Evolutionary conservation across 2,888 invertebrate genomes (phyloP).

Genomic region (Leucophenga montana): DNA sequence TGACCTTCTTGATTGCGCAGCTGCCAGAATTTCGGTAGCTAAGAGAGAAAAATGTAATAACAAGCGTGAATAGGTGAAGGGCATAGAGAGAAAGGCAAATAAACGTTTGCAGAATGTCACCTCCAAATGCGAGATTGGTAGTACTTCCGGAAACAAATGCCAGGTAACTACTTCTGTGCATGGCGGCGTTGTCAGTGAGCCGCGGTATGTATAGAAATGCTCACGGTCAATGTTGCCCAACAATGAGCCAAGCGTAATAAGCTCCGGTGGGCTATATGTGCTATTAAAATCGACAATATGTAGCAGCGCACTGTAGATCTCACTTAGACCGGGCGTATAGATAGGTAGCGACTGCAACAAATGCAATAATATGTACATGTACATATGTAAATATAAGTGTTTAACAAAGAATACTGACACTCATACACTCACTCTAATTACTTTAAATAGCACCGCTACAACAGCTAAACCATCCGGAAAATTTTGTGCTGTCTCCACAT

Average conservation of each 20-base stretch:
- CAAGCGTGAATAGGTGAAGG: neutral
- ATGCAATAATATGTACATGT: neutral
- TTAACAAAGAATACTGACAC: neutral
- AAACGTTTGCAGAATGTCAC: constrained; percentile 35
- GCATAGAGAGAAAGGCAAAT: neutral
- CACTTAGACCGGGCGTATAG: constrained; percentile 54
- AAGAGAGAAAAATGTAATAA: constrained; percentile 1
- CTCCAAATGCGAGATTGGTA: constrained; percentile 72
- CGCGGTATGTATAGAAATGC: constrained; percentile 71
- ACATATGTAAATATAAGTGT: neutral
- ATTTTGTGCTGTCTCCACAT: constrained; percentile 74
- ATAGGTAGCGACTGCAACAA: constrained; percentile 36
- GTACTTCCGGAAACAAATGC: constrained; percentile 78
- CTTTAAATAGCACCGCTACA: constrained; percentile 78
- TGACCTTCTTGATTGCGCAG: constrained; percentile 48
- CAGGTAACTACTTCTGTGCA: constrained; percentile 83
- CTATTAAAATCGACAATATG: constrained; percentile 55
- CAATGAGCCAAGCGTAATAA: constrained; percentile 60
- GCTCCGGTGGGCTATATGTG: constrained; percentile 47
- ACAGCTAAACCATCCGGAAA: constrained; percentile 78
- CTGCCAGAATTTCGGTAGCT: constrained; percentile 64
- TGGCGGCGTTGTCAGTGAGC: constrained; percentile 83
- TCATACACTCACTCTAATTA: constrained; percentile 58
- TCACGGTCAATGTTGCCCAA: constrained; percentile 59
- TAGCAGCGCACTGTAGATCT: constrained; percentile 54